Evolutionary conservation across 2,113 vertebrate genomes (phyloP), one percentile per base, ranked within the genome.

Genomic region (Ammodytes marinus): DNA sequence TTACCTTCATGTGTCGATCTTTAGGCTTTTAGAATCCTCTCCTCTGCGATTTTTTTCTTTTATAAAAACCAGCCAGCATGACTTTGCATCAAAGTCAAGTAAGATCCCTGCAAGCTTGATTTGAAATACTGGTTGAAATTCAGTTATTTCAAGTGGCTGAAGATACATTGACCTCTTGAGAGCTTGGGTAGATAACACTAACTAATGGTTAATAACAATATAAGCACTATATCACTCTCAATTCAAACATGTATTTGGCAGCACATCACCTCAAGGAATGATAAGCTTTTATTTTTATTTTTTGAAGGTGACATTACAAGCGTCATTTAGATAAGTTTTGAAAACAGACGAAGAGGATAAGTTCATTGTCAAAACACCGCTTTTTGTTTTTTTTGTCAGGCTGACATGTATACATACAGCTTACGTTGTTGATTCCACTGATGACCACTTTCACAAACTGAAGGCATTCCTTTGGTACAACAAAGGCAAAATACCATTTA

Each of bases 11-110:
- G 97, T 96, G 96, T 95, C 96, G 96, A 96, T 96, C 96, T 96
- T 97, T 98, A 97, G 97, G 97, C 94, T 98, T 97, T 97, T 97
- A 97, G 96, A 97, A 97, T 98, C 97, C 97, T 98, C 97, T 97
- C 93, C 96, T 97, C 96, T 96, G 97, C 96, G 96, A 96, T 96
- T 97, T 98, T 95, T 98, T 97, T 96, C 97, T 97, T 98, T 95
- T 86, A 85, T 97, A 91, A 95, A 98, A 97, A 96, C 95, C 96
- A 97, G 95, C 95, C 97, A 96, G 91, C 96, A 96, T 97, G 97
- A 97, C 93, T 94, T 95, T 95, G 92, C 96, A 96, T 96, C 96
- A 97, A 96, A 95, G 97, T 97, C 96, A 96, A 96, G 96, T 97
- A 97, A 96, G 94, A 95, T 95, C 96, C 96, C 96, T 98, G 97